These are phyloP conservation scores for Peribatodes rhomboidaria DNA, from an alignment of 2,888 invertebrate species.

Conservation along the genomic window DNA sequence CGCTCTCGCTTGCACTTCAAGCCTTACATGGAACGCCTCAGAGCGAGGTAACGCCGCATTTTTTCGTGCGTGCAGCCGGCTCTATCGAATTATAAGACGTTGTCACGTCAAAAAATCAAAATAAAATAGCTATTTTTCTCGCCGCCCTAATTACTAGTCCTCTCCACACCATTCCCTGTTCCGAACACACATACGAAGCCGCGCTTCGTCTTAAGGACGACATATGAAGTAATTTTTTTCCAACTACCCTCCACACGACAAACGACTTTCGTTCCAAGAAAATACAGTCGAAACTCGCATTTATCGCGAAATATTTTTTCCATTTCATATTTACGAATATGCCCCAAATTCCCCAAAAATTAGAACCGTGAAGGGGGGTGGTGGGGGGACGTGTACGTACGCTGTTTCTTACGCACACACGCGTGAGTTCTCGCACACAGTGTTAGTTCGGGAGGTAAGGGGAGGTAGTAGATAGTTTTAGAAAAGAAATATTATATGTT, in stretches of 20 bases:
- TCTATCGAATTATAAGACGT: no score
- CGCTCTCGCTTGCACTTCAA: no score
- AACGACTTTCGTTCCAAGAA: conserved; percentile 54
- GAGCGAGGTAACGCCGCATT: no score
- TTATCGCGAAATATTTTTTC: conserved; percentile 84
- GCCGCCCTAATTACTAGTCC: conserved; percentile 39
- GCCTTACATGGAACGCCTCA: no score
- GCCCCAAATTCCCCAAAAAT: conserved; percentile 87
- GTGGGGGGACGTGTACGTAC: conserved; percentile 67
- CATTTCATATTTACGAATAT: conserved; percentile 88
- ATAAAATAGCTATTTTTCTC: neutral
- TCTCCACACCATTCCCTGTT: conserved; percentile 62
- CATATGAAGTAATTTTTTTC: conserved; percentile 87
- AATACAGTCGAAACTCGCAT: conserved; percentile 62
- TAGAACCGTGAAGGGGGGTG: conserved; percentile 86
- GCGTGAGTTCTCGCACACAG: conserved; percentile 36
- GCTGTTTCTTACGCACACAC: conserved; percentile 70
- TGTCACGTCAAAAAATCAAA: no score
- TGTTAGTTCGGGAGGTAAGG: conserved; percentile 51
- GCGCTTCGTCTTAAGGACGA: conserved; percentile 87
- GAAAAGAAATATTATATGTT: conserved; percentile 78
- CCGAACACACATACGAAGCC: conserved; percentile 84
- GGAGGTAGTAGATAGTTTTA: conserved; percentile 79
- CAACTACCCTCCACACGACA: conserved; percentile 63
- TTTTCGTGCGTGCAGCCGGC: no score